Conservation (phyloP, 2,797 vertebrate genomes). For the Alcedo atthis region DNA sequence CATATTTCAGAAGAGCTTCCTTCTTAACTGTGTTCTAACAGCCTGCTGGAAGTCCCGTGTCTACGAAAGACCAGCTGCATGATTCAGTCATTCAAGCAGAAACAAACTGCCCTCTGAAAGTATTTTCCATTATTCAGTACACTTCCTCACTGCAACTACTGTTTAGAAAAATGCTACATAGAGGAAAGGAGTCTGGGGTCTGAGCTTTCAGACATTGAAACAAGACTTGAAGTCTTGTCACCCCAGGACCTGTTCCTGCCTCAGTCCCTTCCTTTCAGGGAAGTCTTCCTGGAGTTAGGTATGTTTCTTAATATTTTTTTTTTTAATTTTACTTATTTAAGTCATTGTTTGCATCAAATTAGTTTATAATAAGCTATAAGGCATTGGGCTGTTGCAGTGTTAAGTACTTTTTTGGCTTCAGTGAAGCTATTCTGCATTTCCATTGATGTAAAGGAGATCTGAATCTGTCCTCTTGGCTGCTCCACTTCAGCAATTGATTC, state of each 20-base stretch:
- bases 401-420: not conserved
- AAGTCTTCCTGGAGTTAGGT: not conserved
- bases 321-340: no score
- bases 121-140: not conserved
- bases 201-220: not conserved
- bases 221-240: not conserved
- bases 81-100: not conserved
- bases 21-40: not conserved
- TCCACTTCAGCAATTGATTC: constrained; percentile 22
- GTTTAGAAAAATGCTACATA: not conserved
- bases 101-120: not conserved
- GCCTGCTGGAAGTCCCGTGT: not conserved
- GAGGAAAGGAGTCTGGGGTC: not conserved
- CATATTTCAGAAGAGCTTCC: not conserved
- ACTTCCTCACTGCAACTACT: not conserved
- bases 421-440: not conserved
- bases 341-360: not conserved
- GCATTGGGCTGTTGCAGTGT: not conserved
- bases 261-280: not conserved
- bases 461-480: constrained; percentile 2
- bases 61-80: not conserved
- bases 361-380: not conserved
- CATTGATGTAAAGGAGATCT: not conserved
- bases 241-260: not conserved
- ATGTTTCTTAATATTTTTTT: not conserved